Evolutionary conservation across 1,140 invertebrate genomes (phyloP).

Genomic region (Hylaeus volcanicus): DNA sequence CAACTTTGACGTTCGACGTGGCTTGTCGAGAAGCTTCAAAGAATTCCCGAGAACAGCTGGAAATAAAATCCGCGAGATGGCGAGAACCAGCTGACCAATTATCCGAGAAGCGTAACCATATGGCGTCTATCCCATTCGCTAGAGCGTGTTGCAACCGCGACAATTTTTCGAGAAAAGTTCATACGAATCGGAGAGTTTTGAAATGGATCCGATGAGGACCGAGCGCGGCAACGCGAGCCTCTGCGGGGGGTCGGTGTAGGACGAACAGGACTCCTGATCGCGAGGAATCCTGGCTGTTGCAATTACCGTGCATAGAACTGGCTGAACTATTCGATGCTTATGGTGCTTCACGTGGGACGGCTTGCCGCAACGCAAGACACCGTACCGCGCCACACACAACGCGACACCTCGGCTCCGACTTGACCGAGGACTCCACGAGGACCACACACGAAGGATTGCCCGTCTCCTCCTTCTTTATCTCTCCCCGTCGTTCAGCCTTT

Average conservation of each 20-base stretch:
- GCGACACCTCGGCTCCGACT: slow-evolving; percentile 73
- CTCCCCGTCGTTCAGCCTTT: slow-evolving; percentile 16
- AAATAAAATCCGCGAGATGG: neutral
- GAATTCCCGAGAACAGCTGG: too few relatives aligned
- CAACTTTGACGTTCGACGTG: too few relatives aligned
- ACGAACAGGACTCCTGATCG: neutral
- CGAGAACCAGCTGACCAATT: neutral
- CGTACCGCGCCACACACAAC: slow-evolving; percentile 76
- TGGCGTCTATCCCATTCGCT: neutral
- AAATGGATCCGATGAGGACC: neutral
- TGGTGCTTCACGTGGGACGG: slow-evolving; percentile 53
- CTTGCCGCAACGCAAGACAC: slow-evolving; percentile 63
- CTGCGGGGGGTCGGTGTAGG: slow-evolving; percentile 33
- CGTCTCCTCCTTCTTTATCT: slow-evolving; percentile 50
- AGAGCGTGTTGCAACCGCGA: too few relatives aligned
- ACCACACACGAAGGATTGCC: slow-evolving; percentile 78
- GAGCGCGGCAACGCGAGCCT: neutral
- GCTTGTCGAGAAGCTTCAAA: too few relatives aligned
- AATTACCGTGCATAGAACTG: slow-evolving; percentile 22
- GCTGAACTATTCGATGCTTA: slow-evolving; percentile 36
- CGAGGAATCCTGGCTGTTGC: neutral
- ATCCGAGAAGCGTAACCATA: neutral
- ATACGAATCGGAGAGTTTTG: neutral
- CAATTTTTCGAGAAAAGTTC: neutral
- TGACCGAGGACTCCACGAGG: slow-evolving; percentile 66